Evolutionary conservation across 2,888 invertebrate genomes (phyloP), one percentile per base, ranked within the genome.

Genomic region (Melieria crassipennis): DNA sequence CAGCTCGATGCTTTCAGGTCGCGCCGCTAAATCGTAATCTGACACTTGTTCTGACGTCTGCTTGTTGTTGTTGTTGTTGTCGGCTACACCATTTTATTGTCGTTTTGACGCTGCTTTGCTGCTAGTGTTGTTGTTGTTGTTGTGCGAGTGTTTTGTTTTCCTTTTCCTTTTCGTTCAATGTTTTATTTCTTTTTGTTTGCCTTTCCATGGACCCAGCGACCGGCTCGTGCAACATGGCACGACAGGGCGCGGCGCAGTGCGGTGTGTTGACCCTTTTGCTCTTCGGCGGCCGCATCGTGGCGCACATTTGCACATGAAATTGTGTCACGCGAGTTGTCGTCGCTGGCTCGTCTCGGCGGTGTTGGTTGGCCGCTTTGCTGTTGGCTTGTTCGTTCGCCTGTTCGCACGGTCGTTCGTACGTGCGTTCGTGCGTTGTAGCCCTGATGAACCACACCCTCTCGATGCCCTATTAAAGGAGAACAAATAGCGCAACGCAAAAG

Each of bases 401-500:
- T 55, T 67, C 46, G 43, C 13, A 50, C 42, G n/a, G 48, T 42
- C n/a, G 16, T 65, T 63, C 50, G 7, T 72, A 5, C 50, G 46
- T 43, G 9, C 65, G 50, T 67, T 64, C 58, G 52, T 64, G 52
- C 57, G 70, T 74, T 74, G 72, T 45, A 73, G 75, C 73, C 66
- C 72, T 65, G 72, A 75, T 78, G 80, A 83, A 82, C 83, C 83
- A 83, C 83, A 83, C 83, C 84, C 83, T 84, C 82, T 77, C 78
- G 77, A 78, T 83, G 84, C 78, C 83, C 84, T 81, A 84, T 79
- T 83, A 83, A 84, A 69, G 69, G 46, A 69, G 62, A 69, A 62
- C 62, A 69, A 69, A 62, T 69, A 11, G 55, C 47, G 30, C 30
- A 30, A 30, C 30, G 30, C 30, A 30, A 30, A 30, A 1, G 30